Evolutionary conservation across 2,113 vertebrate genomes (phyloP).

Genomic region (Lophius piscatorius): DNA sequence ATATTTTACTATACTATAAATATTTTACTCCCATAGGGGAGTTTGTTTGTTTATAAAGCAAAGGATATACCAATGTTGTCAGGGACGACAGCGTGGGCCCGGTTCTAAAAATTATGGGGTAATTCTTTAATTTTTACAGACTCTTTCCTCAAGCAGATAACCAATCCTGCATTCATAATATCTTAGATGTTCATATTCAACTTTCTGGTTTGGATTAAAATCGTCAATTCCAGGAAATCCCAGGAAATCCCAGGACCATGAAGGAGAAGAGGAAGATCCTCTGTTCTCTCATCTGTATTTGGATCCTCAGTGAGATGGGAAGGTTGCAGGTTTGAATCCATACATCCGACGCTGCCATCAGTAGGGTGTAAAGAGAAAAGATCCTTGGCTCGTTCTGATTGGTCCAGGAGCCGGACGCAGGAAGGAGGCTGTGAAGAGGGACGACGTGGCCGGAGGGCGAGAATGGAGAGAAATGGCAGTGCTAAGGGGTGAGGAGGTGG

Average conservation of each 20-base stretch:
- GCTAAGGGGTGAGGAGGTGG: conserved; percentile 74
- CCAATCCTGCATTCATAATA: not conserved
- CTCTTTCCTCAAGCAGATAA: not conserved
- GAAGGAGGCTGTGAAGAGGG: conserved; percentile 89
- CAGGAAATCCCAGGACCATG: not conserved
- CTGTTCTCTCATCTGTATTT: conserved; percentile 2
- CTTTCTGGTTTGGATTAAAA: not conserved
- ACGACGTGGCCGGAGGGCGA: conserved; percentile 81
- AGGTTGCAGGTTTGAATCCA: conserved; percentile 26
- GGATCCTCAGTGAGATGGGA: conserved; percentile 8
- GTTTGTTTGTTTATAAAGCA: no score
- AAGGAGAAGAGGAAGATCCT: not conserved
- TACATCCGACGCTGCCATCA: conserved; percentile 39
- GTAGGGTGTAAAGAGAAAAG: conserved; percentile 93
- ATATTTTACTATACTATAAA: no score
- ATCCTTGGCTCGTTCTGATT: conserved; percentile 86
- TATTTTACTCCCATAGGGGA: no score
- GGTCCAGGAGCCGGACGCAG: conserved; percentile 90
- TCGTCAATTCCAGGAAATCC: not conserved
- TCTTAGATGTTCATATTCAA: conserved; percentile 5
- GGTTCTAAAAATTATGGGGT: no score
- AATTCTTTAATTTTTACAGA: no score
- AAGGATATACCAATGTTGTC: no score
- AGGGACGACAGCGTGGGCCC: no score
- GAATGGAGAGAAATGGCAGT: conserved; percentile 88